Conservation (phyloP, 2,797 vertebrate species). For the Manis crassicaudata region DNA sequence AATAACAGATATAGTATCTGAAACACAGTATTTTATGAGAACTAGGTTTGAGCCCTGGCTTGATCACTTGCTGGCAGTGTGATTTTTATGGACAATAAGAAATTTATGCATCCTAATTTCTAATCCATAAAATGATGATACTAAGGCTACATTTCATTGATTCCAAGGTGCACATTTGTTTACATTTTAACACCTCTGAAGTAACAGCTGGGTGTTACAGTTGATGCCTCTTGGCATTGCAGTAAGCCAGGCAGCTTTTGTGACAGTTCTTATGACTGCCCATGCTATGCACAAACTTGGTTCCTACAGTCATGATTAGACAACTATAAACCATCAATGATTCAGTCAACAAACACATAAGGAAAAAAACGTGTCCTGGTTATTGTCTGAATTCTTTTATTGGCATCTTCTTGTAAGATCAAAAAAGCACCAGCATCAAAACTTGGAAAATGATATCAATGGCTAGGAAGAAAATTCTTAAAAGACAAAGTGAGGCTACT, state of each 20-base stretch:
- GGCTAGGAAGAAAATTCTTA: background rate
- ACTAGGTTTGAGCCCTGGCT: background rate
- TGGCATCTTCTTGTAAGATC: background rate
- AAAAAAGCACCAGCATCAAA: background rate
- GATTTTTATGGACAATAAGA: background rate
- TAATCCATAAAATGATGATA: background rate
- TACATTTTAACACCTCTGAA: background rate
- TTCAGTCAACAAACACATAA: background rate
- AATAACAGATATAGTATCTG: background rate
- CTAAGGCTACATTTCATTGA: background rate
- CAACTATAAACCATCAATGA: background rate
- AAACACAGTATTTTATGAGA: constrained; percentile 22
- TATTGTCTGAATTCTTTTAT: background rate
- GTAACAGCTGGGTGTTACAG: background rate
- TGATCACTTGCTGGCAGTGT: background rate
- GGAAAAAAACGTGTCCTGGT: background rate
- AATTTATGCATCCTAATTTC: background rate
- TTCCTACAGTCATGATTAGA: background rate
- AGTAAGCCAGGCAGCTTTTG: background rate
- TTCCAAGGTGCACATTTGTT: background rate
- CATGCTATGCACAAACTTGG: background rate
- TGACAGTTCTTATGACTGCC: background rate
- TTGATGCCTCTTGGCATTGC: background rate
- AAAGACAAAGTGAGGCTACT: background rate
- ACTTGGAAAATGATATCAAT: background rate